phyloP scores from a whole-genome alignment of 2,888 invertebrate species.

The Isotomurus palustris region DNA sequence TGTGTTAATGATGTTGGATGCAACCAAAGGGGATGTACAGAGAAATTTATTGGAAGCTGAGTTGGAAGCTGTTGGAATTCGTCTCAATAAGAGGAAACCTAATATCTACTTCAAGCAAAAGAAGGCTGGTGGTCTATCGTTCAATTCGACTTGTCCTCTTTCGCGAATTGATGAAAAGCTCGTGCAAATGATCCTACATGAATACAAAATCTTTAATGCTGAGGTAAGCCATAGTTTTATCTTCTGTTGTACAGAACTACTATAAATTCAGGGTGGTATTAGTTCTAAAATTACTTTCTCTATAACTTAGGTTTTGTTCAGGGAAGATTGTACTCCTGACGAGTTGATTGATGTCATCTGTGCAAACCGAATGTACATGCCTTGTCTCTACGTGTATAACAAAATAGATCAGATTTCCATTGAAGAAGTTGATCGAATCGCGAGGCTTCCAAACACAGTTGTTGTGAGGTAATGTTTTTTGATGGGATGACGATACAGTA shows the following conservation, averaged over 20 bases:
- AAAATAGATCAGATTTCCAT: conserved; percentile 96
- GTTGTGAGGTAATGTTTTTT: conserved; percentile 73
- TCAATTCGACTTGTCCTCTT: conserved; percentile 90
- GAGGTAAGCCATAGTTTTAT: conserved; percentile 57
- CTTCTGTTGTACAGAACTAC: no score
- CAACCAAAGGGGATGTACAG: conserved; percentile 91
- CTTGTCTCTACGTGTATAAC: conserved; percentile 98
- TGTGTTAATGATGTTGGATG: conserved; percentile 98
- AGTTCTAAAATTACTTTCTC: no score
- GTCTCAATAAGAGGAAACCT: conserved; percentile 90
- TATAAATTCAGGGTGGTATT: no score
- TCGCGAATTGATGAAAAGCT: conserved; percentile 93
- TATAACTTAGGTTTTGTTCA: conserved; percentile 67
- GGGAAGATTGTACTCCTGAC: conserved; percentile 88
- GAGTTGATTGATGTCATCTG: conserved; percentile 98
- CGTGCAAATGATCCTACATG: conserved; percentile 96
- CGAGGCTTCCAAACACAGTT: conserved; percentile 77
- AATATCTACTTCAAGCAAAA: conserved; percentile 98
- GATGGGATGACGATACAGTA: not conserved
- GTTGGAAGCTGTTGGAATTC: conserved; percentile 94
- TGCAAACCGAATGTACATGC: conserved; percentile 90
- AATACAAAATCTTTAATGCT: conserved; percentile 96
- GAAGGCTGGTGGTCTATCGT: conserved; percentile 93
- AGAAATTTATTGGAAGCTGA: conserved; percentile 85
- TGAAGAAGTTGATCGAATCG: conserved; percentile 94